These are phyloP conservation scores for Lordiphosa stackelbergi DNA, from an alignment of 1,140 invertebrate species.

Conservation along the genomic window DNA sequence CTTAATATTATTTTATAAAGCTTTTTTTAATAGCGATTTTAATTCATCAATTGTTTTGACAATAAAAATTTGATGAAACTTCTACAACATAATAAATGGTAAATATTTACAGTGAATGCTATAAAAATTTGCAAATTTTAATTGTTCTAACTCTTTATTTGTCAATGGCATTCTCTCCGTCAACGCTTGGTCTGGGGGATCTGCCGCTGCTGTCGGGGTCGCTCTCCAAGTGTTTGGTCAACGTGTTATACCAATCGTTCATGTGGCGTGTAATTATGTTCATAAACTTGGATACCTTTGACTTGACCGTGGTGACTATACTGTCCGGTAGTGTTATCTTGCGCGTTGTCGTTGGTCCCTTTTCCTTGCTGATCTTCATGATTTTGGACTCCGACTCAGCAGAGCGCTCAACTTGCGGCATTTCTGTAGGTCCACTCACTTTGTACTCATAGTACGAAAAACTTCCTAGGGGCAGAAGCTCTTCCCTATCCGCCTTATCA, in stretches of 20 bases:
- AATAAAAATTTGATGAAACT: conserved; percentile 19
- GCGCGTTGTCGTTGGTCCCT: neutral
- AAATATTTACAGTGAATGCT: conserved; percentile 56
- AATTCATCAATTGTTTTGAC: conserved; percentile 3
- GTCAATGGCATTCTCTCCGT: conserved; percentile 24
- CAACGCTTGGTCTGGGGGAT: neutral
- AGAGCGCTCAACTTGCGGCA: neutral
- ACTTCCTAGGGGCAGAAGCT: conserved; percentile 44
- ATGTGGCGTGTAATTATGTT: conserved; percentile 63
- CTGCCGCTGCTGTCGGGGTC: conserved; percentile 4
- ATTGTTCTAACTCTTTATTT: conserved; percentile 13
- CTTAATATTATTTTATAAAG: no score
- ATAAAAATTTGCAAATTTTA: conserved; percentile 1
- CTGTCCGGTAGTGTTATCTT: conserved; percentile 35
- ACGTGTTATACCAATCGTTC: conserved; percentile 68
- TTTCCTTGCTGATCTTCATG: conserved; percentile 39
- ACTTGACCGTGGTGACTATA: conserved; percentile 54
- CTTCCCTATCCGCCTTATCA: conserved; percentile 49
- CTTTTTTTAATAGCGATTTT: conserved; percentile 15
- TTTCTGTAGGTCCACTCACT: conserved; percentile 21
- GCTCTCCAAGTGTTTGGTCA: conserved; percentile 53
- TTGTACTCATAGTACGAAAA: conserved; percentile 52
- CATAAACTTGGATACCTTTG: conserved; percentile 57
- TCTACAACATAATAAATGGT: neutral
- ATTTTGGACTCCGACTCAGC: conserved; percentile 37